Percentiles rank a stretch among this genome's conserved stretches.
Evolutionary conservation across 2,888 invertebrate species (phyloP).

Genomic region (Gymnocheta viridis): DNA sequence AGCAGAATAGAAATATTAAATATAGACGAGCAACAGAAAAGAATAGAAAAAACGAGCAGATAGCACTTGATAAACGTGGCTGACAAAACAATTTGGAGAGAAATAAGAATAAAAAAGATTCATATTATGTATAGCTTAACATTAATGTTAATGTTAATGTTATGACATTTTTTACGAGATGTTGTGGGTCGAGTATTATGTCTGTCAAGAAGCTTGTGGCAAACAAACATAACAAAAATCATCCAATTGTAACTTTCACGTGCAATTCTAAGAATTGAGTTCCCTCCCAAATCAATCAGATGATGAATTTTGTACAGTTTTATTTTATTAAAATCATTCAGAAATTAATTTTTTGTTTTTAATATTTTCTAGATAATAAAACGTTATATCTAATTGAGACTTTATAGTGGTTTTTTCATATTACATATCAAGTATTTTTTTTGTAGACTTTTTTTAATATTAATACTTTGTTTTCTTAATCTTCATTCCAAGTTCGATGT

Average conservation of each 20-base stretch:
- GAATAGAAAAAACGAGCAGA: neutral
- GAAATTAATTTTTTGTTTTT: too few species aligned
- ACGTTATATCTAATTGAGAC: neutral
- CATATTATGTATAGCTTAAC: neutral
- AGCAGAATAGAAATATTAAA: too few species aligned
- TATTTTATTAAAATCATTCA: too few species aligned
- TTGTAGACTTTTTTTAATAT: neutral
- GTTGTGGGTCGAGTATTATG: too few species aligned
- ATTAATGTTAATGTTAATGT: neutral
- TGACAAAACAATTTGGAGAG: neutral
- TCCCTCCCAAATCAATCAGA: too few species aligned
- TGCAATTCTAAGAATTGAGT: too few species aligned
- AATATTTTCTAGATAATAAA: too few species aligned
- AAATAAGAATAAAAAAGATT: neutral
- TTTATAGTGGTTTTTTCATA: neutral
- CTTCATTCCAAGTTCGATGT: constrained; percentile 48
- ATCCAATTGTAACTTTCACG: too few species aligned
- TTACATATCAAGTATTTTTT: neutral
- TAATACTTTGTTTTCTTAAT: neutral
- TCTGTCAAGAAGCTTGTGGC: too few species aligned
- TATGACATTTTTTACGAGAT: neutral
- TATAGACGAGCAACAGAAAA: neutral
- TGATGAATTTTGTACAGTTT: too few species aligned
- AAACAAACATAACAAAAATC: too few species aligned
- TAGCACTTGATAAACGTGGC: neutral